phyloP scores from a whole-genome alignment of 2,797 vertebrate genomes.

The Pantherophis vulpinus region DNA sequence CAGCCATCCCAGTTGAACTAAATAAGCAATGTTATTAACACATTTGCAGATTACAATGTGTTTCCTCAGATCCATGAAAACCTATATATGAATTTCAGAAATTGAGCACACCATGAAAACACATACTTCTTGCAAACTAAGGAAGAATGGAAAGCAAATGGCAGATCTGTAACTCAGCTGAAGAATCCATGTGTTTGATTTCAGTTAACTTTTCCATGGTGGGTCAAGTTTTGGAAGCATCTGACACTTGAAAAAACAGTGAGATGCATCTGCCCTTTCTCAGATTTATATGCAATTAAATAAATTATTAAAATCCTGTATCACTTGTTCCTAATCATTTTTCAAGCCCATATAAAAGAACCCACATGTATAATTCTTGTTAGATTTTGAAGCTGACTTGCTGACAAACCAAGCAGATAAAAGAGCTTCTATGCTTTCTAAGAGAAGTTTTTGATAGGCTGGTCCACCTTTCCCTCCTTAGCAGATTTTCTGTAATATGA shows the following conservation, averaged over 20 bases:
- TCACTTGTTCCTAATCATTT: background rate
- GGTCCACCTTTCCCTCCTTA: background rate
- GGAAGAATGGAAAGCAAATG: background rate
- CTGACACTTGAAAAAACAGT: background rate
- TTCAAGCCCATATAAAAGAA: background rate
- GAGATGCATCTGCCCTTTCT: background rate
- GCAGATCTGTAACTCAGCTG: background rate
- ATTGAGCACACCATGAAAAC: background rate
- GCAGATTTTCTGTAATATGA: background rate
- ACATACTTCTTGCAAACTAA: background rate
- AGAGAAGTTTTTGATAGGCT: background rate
- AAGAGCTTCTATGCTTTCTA: background rate
- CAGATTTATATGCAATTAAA: background rate
- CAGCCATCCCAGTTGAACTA: background rate
- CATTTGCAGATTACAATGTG: background rate
- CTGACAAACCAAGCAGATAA: background rate
- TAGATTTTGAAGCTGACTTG: background rate
- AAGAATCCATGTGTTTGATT: background rate
- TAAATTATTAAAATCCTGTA: background rate
- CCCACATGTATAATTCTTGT: background rate
- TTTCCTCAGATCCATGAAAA: background rate
- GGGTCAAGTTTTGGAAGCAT: background rate
- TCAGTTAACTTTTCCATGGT: background rate
- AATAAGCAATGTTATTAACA: background rate
- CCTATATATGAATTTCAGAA: background rate